phyloP scores from a whole-genome alignment of 1,140 invertebrate genomes.

The Phymorhynchus buccinoides region DNA sequence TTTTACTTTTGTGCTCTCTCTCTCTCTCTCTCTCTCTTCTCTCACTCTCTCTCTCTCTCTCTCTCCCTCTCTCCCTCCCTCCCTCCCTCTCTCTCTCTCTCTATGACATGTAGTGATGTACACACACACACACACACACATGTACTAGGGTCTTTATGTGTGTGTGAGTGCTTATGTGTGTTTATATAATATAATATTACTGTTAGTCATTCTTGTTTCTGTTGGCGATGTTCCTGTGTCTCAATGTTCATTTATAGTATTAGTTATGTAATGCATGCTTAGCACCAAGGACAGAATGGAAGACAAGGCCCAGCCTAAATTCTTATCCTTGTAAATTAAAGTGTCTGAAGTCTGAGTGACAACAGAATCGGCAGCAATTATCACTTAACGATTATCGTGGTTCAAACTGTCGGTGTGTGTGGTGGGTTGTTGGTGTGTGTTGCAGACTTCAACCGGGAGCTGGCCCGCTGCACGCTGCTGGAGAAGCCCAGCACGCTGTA shows the following conservation, averaged over 20 bases:
- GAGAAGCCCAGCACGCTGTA: conserved; percentile 58
- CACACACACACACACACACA: too few species aligned
- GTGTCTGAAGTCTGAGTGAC: too few species aligned
- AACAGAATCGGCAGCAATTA: neutral
- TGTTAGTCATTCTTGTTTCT: too few species aligned
- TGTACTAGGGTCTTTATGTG: too few species aligned
- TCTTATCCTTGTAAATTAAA: too few species aligned
- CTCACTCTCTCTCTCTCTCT: neutral
- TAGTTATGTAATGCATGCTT: too few species aligned
- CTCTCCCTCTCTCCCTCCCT: neutral
- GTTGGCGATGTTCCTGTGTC: too few species aligned
- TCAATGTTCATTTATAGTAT: too few species aligned
- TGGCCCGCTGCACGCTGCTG: conserved; percentile 55
- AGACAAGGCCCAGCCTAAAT: too few species aligned
- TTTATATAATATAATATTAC: too few species aligned
- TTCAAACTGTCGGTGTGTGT: neutral
- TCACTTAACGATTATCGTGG: neutral
- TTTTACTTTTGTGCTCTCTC: neutral
- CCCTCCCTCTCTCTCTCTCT: neutral
- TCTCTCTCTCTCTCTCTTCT: neutral
- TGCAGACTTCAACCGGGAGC: conserved; percentile 60
- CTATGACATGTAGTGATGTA: neutral
- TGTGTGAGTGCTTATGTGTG: too few species aligned
- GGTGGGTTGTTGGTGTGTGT: neutral
- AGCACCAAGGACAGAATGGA: too few species aligned